Evolutionary conservation across 2,113 vertebrate genomes (phyloP).

Genomic region (Paramormyrops kingsleyae): DNA sequence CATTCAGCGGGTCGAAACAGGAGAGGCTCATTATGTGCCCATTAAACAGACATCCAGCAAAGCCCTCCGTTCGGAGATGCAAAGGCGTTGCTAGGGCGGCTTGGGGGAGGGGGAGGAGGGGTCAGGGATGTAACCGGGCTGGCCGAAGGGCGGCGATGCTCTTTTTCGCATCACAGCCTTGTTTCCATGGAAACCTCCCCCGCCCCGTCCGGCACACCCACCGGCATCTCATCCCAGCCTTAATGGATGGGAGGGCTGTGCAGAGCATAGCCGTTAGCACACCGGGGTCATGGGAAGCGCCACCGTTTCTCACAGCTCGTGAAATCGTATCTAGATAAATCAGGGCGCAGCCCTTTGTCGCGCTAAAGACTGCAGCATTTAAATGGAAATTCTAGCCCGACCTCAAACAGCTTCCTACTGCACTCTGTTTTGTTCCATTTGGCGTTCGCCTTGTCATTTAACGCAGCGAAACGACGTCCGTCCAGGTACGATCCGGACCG

Average conservation of each 20-base stretch:
- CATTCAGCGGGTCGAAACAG: conserved; percentile 47
- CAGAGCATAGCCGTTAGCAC: conserved; percentile 22
- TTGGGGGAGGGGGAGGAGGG: conserved; percentile 28
- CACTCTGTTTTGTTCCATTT: not conserved
- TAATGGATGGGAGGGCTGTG: conserved; percentile 29
- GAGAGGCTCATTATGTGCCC: conserved; percentile 52
- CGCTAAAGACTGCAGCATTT: conserved; percentile 28
- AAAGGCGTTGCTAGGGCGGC: conserved; percentile 33
- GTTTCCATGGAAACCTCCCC: conserved; percentile 43
- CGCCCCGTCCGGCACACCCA: conserved; percentile 17
- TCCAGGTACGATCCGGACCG: conserved; percentile 5
- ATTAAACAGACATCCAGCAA: conserved; percentile 49
- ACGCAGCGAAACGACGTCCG: not conserved
- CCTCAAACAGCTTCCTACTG: conserved; percentile 28
- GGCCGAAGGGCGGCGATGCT: conserved; percentile 31
- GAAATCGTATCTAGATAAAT: conserved; percentile 47
- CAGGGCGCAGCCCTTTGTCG: conserved; percentile 32
- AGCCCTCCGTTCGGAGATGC: conserved; percentile 35
- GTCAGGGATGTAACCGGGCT: conserved; percentile 5
- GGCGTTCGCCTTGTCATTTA: not conserved
- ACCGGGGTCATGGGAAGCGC: conserved; percentile 55
- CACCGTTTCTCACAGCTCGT: conserved; percentile 34
- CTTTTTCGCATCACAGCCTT: conserved; percentile 4
- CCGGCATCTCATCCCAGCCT: not conserved
- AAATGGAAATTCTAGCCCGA: conserved; percentile 34